Base-by-base conservation (phyloP, 2,797 vertebrate genomes). In the Malurus leucopterus region DNA sequence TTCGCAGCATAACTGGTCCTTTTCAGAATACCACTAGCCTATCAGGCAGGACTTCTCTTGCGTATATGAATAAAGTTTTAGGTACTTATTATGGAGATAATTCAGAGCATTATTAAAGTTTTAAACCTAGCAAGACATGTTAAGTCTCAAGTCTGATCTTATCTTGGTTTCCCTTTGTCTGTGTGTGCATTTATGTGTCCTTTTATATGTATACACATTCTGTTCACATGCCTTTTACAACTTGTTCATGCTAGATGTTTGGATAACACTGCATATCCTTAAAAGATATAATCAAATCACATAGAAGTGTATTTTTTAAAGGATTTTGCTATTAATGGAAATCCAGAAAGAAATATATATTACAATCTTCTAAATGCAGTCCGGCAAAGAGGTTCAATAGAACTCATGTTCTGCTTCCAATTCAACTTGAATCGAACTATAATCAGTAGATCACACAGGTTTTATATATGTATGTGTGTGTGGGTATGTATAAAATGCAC, bases 361-460 rank as follows among this genome's bases (percentile, higher is more conserved):
- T 55, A 36, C 13, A 72, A 13, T 34, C 19, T 81, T 75, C 29
- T 49, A 80, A 67, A 78, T 36, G 50, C 17, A 67, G 13, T 53
- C 3, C 0, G 20, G 8, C 17, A 50, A 89, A 90, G 49, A 75
- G 46, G 46, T 80, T 89, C 65, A 71, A 30, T 63, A 34, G 40
- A 76, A 81, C 40, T 51, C 23, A 30, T 30, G 29, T 57, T 87
- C 58, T 85, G 57, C 83, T 88, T 88, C 68, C 50, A 91, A 14
- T 69, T 68, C 46, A 17, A 67, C 47, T 77, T 38, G 38, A 92
- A 93, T 57, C 16, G 50, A 92, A 22, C 30, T 92, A 38, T 69
- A 73, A 84, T 65, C 67, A 65, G 41, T 86, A 84, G 54, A 93
- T 91, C 58, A 92, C 43, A 93, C 82, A 78, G 43, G 9, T 22